Conservation (phyloP, 2,888 invertebrate species). For the Coelopa pilipes region DNA sequence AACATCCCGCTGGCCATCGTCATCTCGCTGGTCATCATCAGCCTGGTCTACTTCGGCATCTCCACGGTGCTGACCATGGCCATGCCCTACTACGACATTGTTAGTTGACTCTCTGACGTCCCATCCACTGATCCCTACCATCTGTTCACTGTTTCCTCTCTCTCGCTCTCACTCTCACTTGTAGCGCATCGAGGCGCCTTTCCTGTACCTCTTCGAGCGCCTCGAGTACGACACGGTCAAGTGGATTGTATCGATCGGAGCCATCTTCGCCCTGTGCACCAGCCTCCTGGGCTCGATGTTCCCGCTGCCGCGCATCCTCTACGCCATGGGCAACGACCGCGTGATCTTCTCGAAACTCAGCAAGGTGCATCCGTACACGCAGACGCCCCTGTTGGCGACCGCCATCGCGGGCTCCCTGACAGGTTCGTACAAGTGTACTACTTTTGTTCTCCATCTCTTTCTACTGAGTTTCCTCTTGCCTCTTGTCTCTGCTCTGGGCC, state of each 20-base stretch:
- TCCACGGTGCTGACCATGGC: constrained; percentile 94
- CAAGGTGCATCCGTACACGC: constrained; percentile 76
- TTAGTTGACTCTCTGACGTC: constrained; percentile 64
- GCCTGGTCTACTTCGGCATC: constrained; percentile 89
- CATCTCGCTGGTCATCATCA: constrained; percentile 83
- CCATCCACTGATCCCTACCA: too few relatives aligned
- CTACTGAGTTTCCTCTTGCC: too few relatives aligned
- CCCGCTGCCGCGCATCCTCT: constrained; percentile 86
- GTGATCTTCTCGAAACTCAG: constrained; percentile 81
- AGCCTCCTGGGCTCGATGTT: constrained; percentile 89
- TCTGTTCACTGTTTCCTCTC: constrained; percentile 45
- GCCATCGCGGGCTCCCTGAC: constrained; percentile 79
- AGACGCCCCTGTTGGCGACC: constrained; percentile 84
- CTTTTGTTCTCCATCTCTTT: not conserved
- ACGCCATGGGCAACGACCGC: constrained; percentile 92
- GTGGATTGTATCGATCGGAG: constrained; percentile 92
- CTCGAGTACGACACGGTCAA: constrained; percentile 82
- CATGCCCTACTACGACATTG: constrained; percentile 90
- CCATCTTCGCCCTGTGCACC: constrained; percentile 90
- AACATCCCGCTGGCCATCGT: constrained; percentile 93
- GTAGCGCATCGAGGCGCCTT: constrained; percentile 86
- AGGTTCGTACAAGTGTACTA: constrained; percentile 67
- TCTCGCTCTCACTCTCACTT: too few relatives aligned
- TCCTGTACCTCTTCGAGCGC: constrained; percentile 84
- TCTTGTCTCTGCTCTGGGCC: not conserved